Percentiles rank a stretch among this genome's conserved stretches.
Conservation (phyloP, 2,113 vertebrate species). For the Pagrus major region DNA sequence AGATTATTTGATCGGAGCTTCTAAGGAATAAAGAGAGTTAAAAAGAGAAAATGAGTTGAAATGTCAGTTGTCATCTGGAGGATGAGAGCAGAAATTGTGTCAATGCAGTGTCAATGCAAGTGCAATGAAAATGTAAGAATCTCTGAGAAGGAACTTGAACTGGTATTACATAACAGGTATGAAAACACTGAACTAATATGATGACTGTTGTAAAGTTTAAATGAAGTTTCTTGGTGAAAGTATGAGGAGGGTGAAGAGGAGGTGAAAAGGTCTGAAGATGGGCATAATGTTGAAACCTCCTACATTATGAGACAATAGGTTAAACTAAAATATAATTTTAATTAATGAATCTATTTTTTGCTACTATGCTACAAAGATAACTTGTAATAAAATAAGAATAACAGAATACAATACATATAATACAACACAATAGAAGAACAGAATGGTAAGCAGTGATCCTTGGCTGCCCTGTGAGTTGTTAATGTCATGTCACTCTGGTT, state of each 20-base stretch:
- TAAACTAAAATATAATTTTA: not conserved
- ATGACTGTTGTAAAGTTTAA: not conserved
- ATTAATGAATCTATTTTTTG: too few relatives aligned
- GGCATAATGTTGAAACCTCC: too few relatives aligned
- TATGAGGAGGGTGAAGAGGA: not conserved
- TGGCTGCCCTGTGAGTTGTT: not conserved
- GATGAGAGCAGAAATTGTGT: not conserved
- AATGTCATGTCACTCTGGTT: slow-evolving; percentile 1
- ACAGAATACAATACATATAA: not conserved
- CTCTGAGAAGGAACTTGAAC: not conserved
- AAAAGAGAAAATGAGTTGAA: too few relatives aligned
- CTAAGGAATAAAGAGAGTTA: too few relatives aligned
- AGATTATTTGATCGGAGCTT: too few relatives aligned
- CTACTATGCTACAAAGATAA: not conserved
- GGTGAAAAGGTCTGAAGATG: not conserved
- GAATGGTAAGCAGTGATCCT: not conserved
- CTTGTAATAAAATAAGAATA: not conserved
- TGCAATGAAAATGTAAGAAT: too few relatives aligned
- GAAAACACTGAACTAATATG: not conserved
- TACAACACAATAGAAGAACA: too few relatives aligned
- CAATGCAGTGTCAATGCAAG: too few relatives aligned
- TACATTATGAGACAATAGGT: too few relatives aligned
- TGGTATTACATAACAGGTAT: not conserved
- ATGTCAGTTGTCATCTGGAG: not conserved
- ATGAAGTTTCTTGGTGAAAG: not conserved